A percentile compares a stretch with the other conserved stretches of the same genome.
Conservation (phyloP, 2,113 vertebrate genomes). For the Tursiops truncatus region DNA sequence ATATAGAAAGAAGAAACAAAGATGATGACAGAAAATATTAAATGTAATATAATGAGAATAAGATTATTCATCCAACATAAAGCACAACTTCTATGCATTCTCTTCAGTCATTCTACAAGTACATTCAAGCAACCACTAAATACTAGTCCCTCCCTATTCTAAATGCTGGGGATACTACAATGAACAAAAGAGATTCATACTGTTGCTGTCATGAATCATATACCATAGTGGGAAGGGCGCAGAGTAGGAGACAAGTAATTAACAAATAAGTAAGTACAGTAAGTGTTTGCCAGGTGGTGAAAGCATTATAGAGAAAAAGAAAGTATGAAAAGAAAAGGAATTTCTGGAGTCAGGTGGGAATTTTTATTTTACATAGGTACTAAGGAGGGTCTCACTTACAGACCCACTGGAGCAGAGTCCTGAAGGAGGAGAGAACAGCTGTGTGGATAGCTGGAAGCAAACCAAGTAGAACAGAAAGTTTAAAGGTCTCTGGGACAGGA, state of each 20-base stretch:
- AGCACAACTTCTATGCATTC: background rate
- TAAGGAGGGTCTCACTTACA: background rate
- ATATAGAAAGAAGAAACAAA: background rate
- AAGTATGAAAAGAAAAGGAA: background rate
- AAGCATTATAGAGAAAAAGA: background rate
- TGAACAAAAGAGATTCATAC: background rate
- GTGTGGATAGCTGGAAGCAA: no score
- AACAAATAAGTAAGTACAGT: background rate
- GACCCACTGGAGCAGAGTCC: background rate
- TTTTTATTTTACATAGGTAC: background rate
- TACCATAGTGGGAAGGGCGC: background rate
- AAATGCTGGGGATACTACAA: background rate
- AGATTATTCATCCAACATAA: background rate
- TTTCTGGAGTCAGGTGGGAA: background rate
- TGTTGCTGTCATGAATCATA: background rate
- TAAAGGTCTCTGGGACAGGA: background rate
- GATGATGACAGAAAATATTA: background rate
- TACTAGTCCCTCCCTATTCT: fast-evolving
- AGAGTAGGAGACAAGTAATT: background rate
- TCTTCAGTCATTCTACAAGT: background rate
- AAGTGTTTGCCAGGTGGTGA: background rate
- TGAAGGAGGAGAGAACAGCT: background rate
- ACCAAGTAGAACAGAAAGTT: background rate
- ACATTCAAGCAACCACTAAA: background rate
- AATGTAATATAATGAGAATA: background rate